Evolutionary conservation across 2,113 vertebrate genomes (phyloP).

Genomic region (Tachysurus fulvidraco): DNA sequence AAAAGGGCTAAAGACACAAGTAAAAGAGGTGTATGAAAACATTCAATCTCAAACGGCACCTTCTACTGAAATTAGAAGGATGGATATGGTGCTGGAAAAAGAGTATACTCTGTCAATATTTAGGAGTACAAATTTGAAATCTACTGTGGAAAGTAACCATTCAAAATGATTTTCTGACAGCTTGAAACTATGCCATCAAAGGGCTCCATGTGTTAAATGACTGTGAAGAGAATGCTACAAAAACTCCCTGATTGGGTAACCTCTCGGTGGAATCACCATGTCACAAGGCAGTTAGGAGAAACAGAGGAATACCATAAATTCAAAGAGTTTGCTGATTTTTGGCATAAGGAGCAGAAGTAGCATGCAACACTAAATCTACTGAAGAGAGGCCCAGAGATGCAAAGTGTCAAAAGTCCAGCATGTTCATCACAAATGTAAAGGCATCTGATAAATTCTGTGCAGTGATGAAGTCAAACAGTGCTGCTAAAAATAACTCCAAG

Average conservation of each 20-base stretch:
- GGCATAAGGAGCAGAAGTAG: constrained; percentile 45
- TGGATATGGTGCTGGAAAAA: no score
- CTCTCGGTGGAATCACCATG: constrained; percentile 49
- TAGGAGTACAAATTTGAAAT: no score
- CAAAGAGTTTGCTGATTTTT: constrained; percentile 49
- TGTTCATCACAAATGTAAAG: constrained; percentile 39
- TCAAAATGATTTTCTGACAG: no score
- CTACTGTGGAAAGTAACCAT: no score
- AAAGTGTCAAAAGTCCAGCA: constrained; percentile 38
- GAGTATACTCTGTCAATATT: no score
- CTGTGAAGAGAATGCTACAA: constrained; percentile 50
- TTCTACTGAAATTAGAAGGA: no score
- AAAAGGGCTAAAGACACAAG: no score
- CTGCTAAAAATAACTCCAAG: background rate
- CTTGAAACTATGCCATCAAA: constrained; percentile 52
- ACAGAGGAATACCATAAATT: constrained; percentile 30
- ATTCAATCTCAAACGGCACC: no score
- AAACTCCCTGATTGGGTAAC: constrained; percentile 51
- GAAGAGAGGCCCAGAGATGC: constrained; percentile 40
- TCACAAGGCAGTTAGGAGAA: constrained; percentile 38
- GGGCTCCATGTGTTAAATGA: constrained; percentile 49
- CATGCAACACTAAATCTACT: constrained; percentile 44
- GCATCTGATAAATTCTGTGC: background rate
- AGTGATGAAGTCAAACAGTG: constrained; percentile 17
- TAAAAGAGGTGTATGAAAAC: no score